Evolutionary conservation across 2,888 invertebrate genomes (phyloP), one percentile per base, ranked within the genome.

Genomic region (Pachydiplax longipennis): DNA sequence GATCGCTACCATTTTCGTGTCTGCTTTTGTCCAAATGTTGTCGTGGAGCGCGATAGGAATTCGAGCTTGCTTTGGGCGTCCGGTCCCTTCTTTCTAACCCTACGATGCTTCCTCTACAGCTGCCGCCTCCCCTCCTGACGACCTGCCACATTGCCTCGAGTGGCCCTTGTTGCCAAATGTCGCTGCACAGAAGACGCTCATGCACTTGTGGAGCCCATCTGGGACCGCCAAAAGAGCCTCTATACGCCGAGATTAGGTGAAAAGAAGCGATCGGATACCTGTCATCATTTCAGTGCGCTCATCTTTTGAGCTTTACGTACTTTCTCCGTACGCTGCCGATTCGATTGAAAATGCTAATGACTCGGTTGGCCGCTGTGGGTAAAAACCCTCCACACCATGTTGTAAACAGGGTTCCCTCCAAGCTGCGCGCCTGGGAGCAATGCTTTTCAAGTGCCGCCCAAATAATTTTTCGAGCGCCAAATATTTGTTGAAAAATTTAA

Each of bases 111-210:
- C 48, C 48, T 40, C 80, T 25, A 81, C 53, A 10, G 37, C 53
- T 53, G 25, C 81, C 18, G 0, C 15, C n/a, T 8, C 81, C 35
- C 53, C 53, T 31, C 12, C 18, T 10, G 61, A 35, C 37, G 61
- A 87, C 65, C 87, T 87, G 65, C 87, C 87, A 87, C 87, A 87
- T 87, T 87, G 87, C 87, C 87, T 61, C n/a, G 87, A 58, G 61
- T 53, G 61, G 61, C 61, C 87, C 58, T 40, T 87, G 87, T 87
- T 87, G 87, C 87, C 87, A 87, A 87, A 87, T 87, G 87, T 87
- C 22, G 61, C 83, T 61, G 18, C 65, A 25, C 22, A 35, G 58
- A 37, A 87, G 87, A 87, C 87, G 83, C 83, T 83, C 48, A 53
- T 15, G 53, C 87, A 58, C 58, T 35, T 58, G 31, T 58, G 87